A percentile compares a stretch with the other conserved stretches of the same genome.
Evolutionary conservation across 2,113 vertebrate species (phyloP).

Genomic region (Mola mola): DNA sequence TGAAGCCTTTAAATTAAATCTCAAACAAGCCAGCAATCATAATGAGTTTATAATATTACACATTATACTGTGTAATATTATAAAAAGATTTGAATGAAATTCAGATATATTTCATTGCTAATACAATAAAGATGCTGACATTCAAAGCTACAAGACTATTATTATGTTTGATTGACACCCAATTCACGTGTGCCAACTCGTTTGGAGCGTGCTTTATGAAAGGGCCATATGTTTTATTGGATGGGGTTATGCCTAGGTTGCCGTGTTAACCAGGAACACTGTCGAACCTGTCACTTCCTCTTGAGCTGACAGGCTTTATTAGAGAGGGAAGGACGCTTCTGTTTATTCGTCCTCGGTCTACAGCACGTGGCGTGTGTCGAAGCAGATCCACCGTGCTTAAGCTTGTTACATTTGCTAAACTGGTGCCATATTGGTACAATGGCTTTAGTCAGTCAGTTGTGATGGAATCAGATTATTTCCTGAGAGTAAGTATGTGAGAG

Average conservation of each 20-base stretch:
- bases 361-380: slow-evolving; percentile 45
- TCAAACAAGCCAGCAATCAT: too few relatives aligned
- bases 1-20: too few relatives aligned
- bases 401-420: slow-evolving; percentile 59
- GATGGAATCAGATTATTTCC: slow-evolving; percentile 64
- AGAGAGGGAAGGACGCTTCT: slow-evolving; percentile 31
- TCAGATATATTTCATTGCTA: too few relatives aligned
- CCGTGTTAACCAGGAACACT: slow-evolving; percentile 68
- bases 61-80: too few relatives aligned
- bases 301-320: slow-evolving; percentile 67
- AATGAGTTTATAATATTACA: too few relatives aligned
- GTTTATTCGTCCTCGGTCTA: slow-evolving; percentile 49
- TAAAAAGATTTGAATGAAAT: too few relatives aligned
- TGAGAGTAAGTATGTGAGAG: slow-evolving; percentile 60
- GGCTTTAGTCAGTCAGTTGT: slow-evolving; percentile 65
- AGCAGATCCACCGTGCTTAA: slow-evolving; percentile 54
- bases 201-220: slow-evolving; percentile 53
- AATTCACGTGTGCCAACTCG: slow-evolving; percentile 50
- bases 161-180: slow-evolving; percentile 54
- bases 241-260: slow-evolving; percentile 70
- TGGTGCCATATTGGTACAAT: slow-evolving; percentile 54
- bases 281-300: slow-evolving; percentile 68
- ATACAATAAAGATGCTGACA: slow-evolving; percentile 1
- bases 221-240: slow-evolving; percentile 64
- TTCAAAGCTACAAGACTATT: slow-evolving; percentile 20